phyloP scores from a whole-genome alignment of 1,140 invertebrate genomes.

The Scaptomyza hsui region DNA sequence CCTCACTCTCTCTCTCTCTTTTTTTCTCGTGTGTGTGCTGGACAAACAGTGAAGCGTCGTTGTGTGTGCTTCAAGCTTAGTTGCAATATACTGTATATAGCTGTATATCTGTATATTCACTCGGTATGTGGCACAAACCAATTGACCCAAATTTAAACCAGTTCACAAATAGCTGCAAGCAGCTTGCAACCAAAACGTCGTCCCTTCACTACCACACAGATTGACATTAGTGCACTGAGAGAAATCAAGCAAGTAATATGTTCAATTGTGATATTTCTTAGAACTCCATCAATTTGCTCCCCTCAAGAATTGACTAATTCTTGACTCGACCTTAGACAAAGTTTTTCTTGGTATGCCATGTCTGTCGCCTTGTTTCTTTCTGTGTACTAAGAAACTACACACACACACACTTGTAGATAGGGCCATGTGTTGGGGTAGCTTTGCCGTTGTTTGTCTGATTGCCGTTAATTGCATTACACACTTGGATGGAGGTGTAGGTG shows the following conservation, averaged over 20 bases:
- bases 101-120: neutral
- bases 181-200: slow-evolving; percentile 45
- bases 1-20: neutral
- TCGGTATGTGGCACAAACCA: slow-evolving; percentile 67
- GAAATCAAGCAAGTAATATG: no score
- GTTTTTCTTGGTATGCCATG: no score
- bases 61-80: slow-evolving; percentile 14
- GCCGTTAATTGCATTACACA: slow-evolving; percentile 51
- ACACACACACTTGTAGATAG: neutral
- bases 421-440: slow-evolving; percentile 3
- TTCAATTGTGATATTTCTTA: no score
- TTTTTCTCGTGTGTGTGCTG: slow-evolving; percentile 8
- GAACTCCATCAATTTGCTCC: no score
- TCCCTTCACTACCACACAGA: neutral
- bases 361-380: neutral
- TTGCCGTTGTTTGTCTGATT: slow-evolving; percentile 35
- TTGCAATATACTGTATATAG: slow-evolving; percentile 8
- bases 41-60: slow-evolving; percentile 23
- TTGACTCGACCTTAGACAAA: no score
- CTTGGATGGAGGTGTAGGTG: slow-evolving; percentile 22
- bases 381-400: neutral
- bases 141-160: slow-evolving; percentile 79
- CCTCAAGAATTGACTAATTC: no score
- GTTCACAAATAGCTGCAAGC: slow-evolving; percentile 71
- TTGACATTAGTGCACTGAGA: neutral